Evolutionary conservation across 2,797 vertebrate genomes (phyloP), one percentile per base, ranked within the genome.

Genomic region (Rhyacichthys aspro): DNA sequence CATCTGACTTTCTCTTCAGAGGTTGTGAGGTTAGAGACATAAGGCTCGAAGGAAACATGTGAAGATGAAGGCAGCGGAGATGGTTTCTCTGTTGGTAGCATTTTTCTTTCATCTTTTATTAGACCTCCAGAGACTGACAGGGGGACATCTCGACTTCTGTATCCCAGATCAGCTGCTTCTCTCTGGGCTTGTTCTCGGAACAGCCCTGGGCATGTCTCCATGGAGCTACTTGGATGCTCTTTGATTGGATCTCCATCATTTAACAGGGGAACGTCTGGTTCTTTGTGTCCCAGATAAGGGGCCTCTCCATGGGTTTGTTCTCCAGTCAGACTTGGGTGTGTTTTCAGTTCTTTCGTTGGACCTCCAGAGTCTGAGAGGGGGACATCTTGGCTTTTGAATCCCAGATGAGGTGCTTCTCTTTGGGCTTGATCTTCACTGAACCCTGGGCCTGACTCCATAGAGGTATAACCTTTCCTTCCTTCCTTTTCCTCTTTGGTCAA

Each of bases 31-130:
- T 16, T 12, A 11, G 15, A 8, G 8, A 8, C 52, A 39, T 36
- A 9, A 10, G 17, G 18, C 10, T 66, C 76, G 61, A 52, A 47
- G 37, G 58, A 64, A 10, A 41, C 0, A 33, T 41, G 19, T 0
- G 7, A 28, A 44, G n/a, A 32, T 9, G 11, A 28, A 28, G 23
- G 23, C 23, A 28, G 23, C 23, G 7, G 7, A 6, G 7, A 5
- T 28, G 3, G 7, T 28, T 28, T 28, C 23, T 6, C 23, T 23
- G 19, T 23, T 23, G 19, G 19, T 23, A 23, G 19, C 5, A 23
- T 23, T 28, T 28, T 28, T 4, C 3, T 3, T 28, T 28, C 23
- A 2, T 28, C 23, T 11, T 0, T 3, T 0, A 8, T 33, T 3
- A 28, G 46, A 34, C n/a, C 46, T 48, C 28, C 32, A 5, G n/a